Evolutionary conservation across 2,888 invertebrate genomes (phyloP), one percentile per base, ranked within the genome.

Genomic region (Notodonta dromedarius): DNA sequence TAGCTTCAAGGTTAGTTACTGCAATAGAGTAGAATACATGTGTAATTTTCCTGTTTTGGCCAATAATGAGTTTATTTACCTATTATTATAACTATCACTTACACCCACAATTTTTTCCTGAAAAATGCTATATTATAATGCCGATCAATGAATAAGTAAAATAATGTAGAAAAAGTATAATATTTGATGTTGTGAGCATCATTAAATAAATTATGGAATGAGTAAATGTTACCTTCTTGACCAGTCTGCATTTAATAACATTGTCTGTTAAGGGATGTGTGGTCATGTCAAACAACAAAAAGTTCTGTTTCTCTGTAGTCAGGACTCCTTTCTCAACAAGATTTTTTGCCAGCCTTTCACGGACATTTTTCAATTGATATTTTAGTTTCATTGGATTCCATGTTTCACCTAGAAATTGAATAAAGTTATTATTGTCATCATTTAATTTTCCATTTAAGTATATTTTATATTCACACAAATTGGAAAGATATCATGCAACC

Each of bases 231-330:
- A 98, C 98, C 96, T 98, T 98, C 95, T 99, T 99, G 66, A 99
- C 98, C 83, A 99, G 95, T 80, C 98, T 97, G 82, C 97, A 97
- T 94, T 99, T 99, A 60, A 98, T 96, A 74, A 97, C 95, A 91
- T 98, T 98, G 89, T 99, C 99, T 70, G 98, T 98, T 67, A 99
- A 94, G 51, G 99, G 99, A 95, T 99, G 99, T 78, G 99, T 99
- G 60, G 99, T 99, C 99, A 99, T 99, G 94, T 99, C 99, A 89
- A 99, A 99, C 62, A 99, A 94, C 79, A 99, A 95, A 93, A 99
- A 99, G 91, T 99, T 99, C 93, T 99, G 99, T 94, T 99, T 99
- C 90, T 99, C 99, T 64, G 99, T 99, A 66, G 99, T 99, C 75
- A 99, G 95, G 52, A 99, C 99, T 74, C 99, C 99, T 90, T 99